phyloP scores from a whole-genome alignment of 2,888 invertebrate species.

The Aplocera efformata region DNA sequence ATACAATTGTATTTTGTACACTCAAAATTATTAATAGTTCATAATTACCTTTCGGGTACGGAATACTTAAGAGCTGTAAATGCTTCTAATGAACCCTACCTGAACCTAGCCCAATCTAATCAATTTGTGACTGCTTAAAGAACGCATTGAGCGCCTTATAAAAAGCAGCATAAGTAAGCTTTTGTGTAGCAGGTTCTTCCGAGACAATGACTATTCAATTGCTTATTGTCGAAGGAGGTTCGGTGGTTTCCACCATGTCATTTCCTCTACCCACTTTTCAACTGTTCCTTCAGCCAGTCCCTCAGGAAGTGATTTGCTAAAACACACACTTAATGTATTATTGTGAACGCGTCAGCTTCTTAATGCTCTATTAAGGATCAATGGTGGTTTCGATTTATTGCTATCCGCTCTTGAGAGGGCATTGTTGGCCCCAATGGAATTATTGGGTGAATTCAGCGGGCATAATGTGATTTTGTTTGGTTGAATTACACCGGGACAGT shows the following conservation, averaged over 20 bases:
- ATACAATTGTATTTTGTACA: too few relatives aligned
- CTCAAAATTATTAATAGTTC: too few relatives aligned
- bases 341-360: constrained; percentile 68
- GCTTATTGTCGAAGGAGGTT: constrained; percentile 63
- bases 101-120: too few relatives aligned
- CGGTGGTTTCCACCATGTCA: constrained; percentile 65
- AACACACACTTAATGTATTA: constrained; percentile 74
- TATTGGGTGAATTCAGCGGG: constrained; percentile 55
- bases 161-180: background rate
- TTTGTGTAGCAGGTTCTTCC: background rate
- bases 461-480: constrained; percentile 50
- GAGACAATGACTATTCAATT: constrained; percentile 73
- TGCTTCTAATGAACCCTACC: too few relatives aligned
- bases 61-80: too few relatives aligned
- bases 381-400: constrained; percentile 70
- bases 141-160: too few relatives aligned
- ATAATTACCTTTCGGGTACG: too few relatives aligned
- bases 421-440: constrained; percentile 67
- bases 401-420: constrained; percentile 62
- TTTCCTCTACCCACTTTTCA: constrained; percentile 72
- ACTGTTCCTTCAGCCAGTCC: constrained; percentile 53
- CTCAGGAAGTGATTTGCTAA: constrained; percentile 77
- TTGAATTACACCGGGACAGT: constrained; percentile 39
- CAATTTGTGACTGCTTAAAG: too few relatives aligned
- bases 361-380: constrained; percentile 73